Conservation (phyloP, 2,888 invertebrate genomes). For the Zele albiditarsus region DNA sequence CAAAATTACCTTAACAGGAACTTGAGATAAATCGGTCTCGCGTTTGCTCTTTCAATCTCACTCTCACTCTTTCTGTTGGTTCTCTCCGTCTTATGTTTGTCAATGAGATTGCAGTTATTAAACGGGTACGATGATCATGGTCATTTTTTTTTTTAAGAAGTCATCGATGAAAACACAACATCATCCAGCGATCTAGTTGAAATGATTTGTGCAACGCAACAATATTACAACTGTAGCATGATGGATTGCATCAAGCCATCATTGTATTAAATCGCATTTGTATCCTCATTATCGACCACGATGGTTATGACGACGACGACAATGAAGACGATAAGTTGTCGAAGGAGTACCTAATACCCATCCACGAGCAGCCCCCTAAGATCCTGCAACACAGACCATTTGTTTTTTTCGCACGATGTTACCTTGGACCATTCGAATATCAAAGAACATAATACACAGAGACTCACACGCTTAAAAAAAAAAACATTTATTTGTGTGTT, state of each 20-base stretch:
- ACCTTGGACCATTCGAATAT: neutral
- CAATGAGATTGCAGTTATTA: constrained; percentile 58
- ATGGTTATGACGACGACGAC: neutral
- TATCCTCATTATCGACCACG: neutral
- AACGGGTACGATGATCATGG: constrained; percentile 58
- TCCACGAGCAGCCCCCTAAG: constrained; percentile 58
- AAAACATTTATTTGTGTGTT: neutral
- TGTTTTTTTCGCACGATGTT: constrained; percentile 45
- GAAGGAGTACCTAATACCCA: constrained; percentile 62
- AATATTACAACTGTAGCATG: constrained; percentile 39
- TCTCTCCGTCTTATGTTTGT: constrained; percentile 32
- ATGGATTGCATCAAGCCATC: neutral
- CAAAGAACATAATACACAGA: neutral
- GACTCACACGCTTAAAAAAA: neutral
- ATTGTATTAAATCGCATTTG: neutral
- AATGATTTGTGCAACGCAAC: constrained; percentile 47
- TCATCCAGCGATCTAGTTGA: constrained; percentile 25
- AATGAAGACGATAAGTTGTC: neutral
- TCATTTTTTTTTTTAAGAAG: constrained; percentile 54
- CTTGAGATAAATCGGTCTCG: constrained; percentile 60
- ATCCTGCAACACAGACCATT: constrained; percentile 69
- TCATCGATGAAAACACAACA: neutral
- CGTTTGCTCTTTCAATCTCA: constrained; percentile 14
- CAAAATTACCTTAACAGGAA: constrained; percentile 65
- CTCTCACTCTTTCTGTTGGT: constrained; percentile 23